Conservation (phyloP, 2,888 invertebrate species). For the Muschampia plurimacula region DNA sequence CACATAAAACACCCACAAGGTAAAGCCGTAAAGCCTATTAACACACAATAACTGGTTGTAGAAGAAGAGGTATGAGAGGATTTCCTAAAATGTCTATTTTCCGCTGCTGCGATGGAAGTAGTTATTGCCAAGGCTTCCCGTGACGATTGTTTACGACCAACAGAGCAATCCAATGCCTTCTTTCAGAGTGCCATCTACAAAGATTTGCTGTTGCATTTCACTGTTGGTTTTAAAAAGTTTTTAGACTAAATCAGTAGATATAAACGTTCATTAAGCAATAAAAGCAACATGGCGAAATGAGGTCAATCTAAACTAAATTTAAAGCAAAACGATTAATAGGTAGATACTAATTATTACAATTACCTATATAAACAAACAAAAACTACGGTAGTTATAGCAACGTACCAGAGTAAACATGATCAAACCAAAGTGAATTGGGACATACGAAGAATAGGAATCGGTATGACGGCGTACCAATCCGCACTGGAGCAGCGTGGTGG, state of each 20-base stretch:
- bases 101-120: constrained; percentile 74
- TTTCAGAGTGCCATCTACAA: background rate
- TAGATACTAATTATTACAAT: too few relatives aligned
- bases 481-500: too few relatives aligned
- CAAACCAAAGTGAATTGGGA: too few relatives aligned
- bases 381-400: too few relatives aligned
- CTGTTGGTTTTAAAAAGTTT: background rate
- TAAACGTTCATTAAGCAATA: too few relatives aligned
- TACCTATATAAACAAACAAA: too few relatives aligned
- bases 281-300: too few relatives aligned
- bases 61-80: constrained; percentile 68
- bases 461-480: too few relatives aligned
- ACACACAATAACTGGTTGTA: constrained; percentile 77
- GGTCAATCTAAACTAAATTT: too few relatives aligned
- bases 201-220: background rate
- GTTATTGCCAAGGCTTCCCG: constrained; percentile 68
- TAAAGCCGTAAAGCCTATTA: constrained; percentile 60
- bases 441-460: too few relatives aligned
- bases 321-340: too few relatives aligned
- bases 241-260: background rate
- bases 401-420: too few relatives aligned
- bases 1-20: background rate
- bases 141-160: constrained; percentile 57
- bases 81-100: constrained; percentile 80
- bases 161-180: constrained; percentile 1